Base-by-base conservation (phyloP, 64 coral and sea anemone species). In the Platygyra sinensis region DNA sequence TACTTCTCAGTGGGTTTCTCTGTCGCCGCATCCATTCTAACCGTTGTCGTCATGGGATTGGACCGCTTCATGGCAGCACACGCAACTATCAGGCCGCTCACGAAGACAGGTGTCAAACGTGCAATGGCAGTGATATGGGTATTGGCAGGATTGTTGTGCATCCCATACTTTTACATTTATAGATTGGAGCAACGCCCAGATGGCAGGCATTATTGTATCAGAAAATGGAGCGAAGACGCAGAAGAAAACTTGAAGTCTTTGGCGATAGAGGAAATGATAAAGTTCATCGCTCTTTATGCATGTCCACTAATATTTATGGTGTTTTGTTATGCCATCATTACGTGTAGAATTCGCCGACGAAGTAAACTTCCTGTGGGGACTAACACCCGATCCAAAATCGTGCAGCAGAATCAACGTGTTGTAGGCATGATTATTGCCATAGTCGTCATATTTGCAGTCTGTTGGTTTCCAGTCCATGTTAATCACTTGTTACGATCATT, bases 381-480 rank as follows among this genome's bases (percentile, higher is more conserved):
- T 8, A 87, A 69, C 62, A 92, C 59, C 17, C 50, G 74, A 31
- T 52, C 33, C 39, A 87, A 51, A 76, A 87, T 92, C 25, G 60
- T 76, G 17, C 90, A 79, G n/a, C 74, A 87, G 29, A 92, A 92
- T 76, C 82, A 86, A 78, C 82, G 82, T 16, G 62, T 92, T 4
- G 83, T 92, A 3, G 55, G 76, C 38, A 92, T 92, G 90, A 87
- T 92, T 64, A 73, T 87, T 32, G 86, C 82, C 4, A 79, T 92
- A 75, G 90, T 92, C 19, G 76, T 80, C 27, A 87, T 87, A 57
- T 92, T 92, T 52, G 90, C 90, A 2, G 69, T 92, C 11, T 92
- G 90, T 20, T 92, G 90, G 90, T 79, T 92, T 50, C 90, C 90
- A n/a, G 90, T 92, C 22, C 90, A 92, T 74, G 83, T 92, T 57